Evolutionary conservation across 2,797 vertebrate species (phyloP), one percentile per base, ranked within the genome.

Genomic region (Peromyscus aztecus): DNA sequence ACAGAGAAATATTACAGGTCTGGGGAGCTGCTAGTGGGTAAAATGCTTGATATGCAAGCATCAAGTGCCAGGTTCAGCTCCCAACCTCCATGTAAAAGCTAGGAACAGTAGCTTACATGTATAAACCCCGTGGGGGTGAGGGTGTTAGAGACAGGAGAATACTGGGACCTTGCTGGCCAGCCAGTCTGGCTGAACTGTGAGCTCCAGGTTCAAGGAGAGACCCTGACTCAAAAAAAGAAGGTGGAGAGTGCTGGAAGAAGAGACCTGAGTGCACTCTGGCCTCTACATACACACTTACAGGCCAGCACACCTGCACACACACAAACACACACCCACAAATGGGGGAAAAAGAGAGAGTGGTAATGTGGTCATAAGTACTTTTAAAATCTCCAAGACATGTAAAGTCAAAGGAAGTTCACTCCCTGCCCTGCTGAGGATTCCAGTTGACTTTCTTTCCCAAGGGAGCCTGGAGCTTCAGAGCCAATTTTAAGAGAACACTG

Each of bases 341-440:
- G 9, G 23, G n/a, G 6, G 16, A 4, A 59, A 55, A 16, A 95
- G 71, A 65, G 14, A 6, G 4, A 12, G 71, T 0, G 10, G n/a
- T 13, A 12, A 9, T 43, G 24, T 27, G 12, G 24, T 46, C 75
- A 87, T 21, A 49, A 2, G 21, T 93, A 92, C 31, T 89, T 94
- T 2, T 13, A 92, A 91, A 76, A 65, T 69, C 43, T 46, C 80
- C 34, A 78, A 94, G 77, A 76, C 23, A 31, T 9, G 9, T 14
- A 16, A 83, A 92, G 77, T 93, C 90, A 78, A 94, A 94, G 73
- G 23, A 84, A 82, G n/a, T 63, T 17, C 49, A 31, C 67, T 52
- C 46, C n/a, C 34, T 24, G 13, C 19, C 49, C 34, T 21, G 12
- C 24, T 71, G 34, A 85, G 65, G n/a, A 84, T 34, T 52, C 52